Evolutionary conservation across 2,797 vertebrate species (phyloP), one percentile per base, ranked within the genome.

Genomic region (Novumbra hubbsi): DNA sequence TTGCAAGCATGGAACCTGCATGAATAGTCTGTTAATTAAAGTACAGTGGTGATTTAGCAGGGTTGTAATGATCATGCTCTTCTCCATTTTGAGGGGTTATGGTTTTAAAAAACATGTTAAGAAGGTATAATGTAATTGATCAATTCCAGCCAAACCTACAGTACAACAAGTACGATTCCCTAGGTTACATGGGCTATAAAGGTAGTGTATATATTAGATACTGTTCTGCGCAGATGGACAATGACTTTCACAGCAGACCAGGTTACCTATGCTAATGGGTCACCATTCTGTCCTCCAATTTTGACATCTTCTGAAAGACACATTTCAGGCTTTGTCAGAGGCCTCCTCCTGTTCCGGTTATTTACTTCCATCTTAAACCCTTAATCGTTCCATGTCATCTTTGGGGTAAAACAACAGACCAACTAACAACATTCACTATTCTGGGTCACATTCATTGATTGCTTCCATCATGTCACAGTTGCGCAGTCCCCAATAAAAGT

Each of bases 241-340:
- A 38, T 55, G 52, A 55, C 52, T 55, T 55, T 55, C 52, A 55
- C 52, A 55, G 52, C n/a, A 55, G n/a, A n/a, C 52, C 52, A 55
- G 19, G 52, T 55, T 12, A 62, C 24, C 24, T 62, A 5, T 24
- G 28, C 60, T 24, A 63, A 15, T 28, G 60, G 5, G 60, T 63
- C 15, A 8, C 15, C 60, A 63, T 30, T 63, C 60, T 30, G 27
- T 30, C 27, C 27, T 63, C 27, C 27, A 12, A 63, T 24, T 24
- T 24, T 14, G 57, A 62, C 9, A 62, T 28, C 24, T 28, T 63
- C 60, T 28, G 60, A 28, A 63, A 63, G 15, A 63, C 27, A 63
- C 28, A 63, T 5, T 5, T 28, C 52, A 55, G 2, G 60, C 15
- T 12, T 16, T 63, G 27, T 27, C 27, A 63, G 60, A 28, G 60